Base-by-base conservation (phyloP, 2,888 invertebrate genomes). In the Pristionchus exspectatus region DNA sequence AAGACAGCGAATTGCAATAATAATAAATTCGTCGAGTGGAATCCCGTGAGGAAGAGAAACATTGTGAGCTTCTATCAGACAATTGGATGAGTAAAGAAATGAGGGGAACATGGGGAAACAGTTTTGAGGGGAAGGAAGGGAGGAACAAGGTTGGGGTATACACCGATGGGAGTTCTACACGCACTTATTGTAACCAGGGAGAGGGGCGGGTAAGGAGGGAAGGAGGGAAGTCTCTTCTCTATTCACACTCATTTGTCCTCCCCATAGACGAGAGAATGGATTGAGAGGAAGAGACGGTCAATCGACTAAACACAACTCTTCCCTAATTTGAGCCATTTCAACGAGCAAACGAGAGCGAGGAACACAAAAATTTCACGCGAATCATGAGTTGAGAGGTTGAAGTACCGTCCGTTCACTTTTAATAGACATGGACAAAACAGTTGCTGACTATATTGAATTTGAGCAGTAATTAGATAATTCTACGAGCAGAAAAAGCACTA, bases 121-220 rank as follows among this genome's bases (percentile, higher is more conserved):
- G 86, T 59, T 10, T 54, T 30, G 66, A 59, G 10, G 44, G 44
- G 59, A 86, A 1, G 59, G 24, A n/a, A n/a, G 85, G 59, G 69
- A 86, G 66, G 27, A 50, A 33, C 50, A 56, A 59, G 85, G 59
- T 24, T 33, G 54, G 21, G 59, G 24, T 1, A 85, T 38, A 69
- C 63, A 54, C 50, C 86, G 74, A 77, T 38, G 74, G 74, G 74
- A 77, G 74, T 27, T 38, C 74, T 77, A 77, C 74, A 77, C 74
- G 74, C 74, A 44, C 69, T 30, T 69, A 69, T 77, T 77, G 38
- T 77, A 44, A 77, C 24, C 74, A 77, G 44, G 27, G 44, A 77
- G 72, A 72, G 72, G 72, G 44, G 9, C 0, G n/a, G 50, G n/a
- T 2, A 44, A 44, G 77, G 7, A 16, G 14, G 38, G 24, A 44